Base-by-base conservation (phyloP, 2,888 invertebrate genomes). In the Chrysolina americana region DNA sequence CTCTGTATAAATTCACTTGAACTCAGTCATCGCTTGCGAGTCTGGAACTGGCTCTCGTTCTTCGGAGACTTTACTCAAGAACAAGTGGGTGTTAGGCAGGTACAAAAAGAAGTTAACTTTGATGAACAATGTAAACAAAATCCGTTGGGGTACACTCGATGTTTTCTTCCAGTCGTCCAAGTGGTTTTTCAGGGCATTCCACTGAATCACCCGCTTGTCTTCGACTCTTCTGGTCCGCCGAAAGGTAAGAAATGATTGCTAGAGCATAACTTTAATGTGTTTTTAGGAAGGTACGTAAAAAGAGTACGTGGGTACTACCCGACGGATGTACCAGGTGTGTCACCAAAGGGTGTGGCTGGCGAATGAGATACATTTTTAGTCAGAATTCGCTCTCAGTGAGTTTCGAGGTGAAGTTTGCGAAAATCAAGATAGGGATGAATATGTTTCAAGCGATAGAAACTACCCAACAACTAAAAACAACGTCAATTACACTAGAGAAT, bases 111-210 rank as follows among this genome's bases (percentile, higher is more conserved):
- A 82, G 63, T 62, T 41, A 80, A 76, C 79, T 81, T 82, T 75
- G 81, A 81, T 77, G 50, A 62, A 48, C 64, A 47, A 53, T 65
- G 23, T 41, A 47, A 19, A 36, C 41, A 64, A 44, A 47, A n/a
- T 44, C 59, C 1, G 53, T 70, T 71, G 21, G 62, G 41, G 56
- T 23, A 9, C 28, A 68, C 73, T 86, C 85, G 41, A 85, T 80
- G 82, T 76, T 86, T 85, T 70, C 77, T 78, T 85, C 84, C 85
- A 71, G 79, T 80, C 84, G 78, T 23, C 82, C 85, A 86, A 79
- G 80, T 77, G 78, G 84, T 82, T 85, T 81, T 75, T 83, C 78
- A 81, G 82, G 83, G 86, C 83, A 86, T 87, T 87, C 87, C 84
- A 77, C 68, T 19, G 73, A 50, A 47, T 28, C 48, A 65, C n/a